These are phyloP conservation scores for Xenopus borealis DNA, from an alignment of 2,113 vertebrate species.

Conservation along the genomic window DNA sequence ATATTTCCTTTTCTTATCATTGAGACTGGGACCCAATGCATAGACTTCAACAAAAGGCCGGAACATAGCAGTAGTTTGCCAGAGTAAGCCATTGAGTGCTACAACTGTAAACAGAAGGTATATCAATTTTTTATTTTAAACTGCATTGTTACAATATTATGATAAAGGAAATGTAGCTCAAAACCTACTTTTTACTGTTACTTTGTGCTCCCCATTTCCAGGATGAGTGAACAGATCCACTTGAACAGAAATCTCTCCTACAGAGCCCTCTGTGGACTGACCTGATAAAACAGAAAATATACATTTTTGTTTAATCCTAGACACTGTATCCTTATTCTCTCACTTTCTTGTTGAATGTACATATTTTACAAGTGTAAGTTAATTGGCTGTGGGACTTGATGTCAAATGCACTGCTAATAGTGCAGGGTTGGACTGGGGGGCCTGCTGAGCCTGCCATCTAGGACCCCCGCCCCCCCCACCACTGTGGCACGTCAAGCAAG, in stretches of 20 bases:
- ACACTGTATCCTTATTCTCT: no score
- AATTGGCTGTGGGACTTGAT: no score
- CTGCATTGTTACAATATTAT: no score
- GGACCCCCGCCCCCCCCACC: no score
- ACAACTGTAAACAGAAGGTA: constrained; percentile 69
- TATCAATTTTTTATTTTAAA: neutral
- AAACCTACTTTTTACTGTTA: constrained; percentile 86
- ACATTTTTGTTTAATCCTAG: no score
- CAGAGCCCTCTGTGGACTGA: constrained; percentile 72
- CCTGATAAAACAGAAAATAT: constrained; percentile 52
- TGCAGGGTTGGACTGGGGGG: no score
- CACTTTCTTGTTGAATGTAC: no score
- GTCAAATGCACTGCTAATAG: no score
- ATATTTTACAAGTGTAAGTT: no score
- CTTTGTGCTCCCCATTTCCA: constrained; percentile 93
- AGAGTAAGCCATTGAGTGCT: constrained; percentile 84
- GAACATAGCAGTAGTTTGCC: constrained; percentile 96
- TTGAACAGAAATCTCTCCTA: constrained; percentile 90
- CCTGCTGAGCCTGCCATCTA: no score
- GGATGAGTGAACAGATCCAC: constrained; percentile 87
- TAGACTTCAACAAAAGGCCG: constrained; percentile 94
- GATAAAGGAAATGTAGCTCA: neutral
- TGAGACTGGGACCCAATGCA: constrained; percentile 84
- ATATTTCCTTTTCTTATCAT: constrained; percentile 92
- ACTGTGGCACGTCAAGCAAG: no score